A percentile compares a stretch with the other conserved stretches of the same genome.
Evolutionary conservation across 2,888 invertebrate genomes (phyloP).

Genomic region (Andrena dorsata): DNA sequence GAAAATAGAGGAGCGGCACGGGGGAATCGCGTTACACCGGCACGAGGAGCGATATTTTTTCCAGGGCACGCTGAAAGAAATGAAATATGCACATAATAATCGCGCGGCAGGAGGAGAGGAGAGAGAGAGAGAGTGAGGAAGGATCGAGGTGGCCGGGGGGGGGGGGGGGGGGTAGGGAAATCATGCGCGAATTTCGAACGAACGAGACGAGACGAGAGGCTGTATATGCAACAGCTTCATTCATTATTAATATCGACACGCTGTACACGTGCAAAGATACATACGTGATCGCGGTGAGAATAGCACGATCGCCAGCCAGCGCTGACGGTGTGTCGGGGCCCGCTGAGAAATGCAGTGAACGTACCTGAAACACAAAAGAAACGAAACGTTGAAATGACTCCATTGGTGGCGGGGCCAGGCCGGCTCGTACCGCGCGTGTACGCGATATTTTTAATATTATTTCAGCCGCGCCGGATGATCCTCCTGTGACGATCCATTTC

Average conservation of each 20-base stretch:
- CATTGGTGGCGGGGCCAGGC: conserved; percentile 17
- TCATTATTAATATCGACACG: conserved; percentile 74
- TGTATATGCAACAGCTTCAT: conserved; percentile 61
- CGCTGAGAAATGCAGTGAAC: conserved; percentile 62
- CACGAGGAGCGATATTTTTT: conserved; percentile 36
- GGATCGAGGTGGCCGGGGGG: neutral
- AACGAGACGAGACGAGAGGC: conserved; percentile 32
- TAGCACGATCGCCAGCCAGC: conserved; percentile 44
- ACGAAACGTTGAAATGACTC: conserved; percentile 62
- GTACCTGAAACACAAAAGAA: conserved; percentile 73
- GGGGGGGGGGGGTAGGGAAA: conserved; percentile 14
- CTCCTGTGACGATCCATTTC: conserved; percentile 42
- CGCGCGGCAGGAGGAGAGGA: conserved; percentile 24
- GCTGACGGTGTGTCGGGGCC: conserved; percentile 13
- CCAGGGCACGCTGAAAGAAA: conserved; percentile 25
- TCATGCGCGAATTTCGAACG: conserved; percentile 64
- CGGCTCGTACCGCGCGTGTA: neutral
- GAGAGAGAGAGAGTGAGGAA: conserved; percentile 10
- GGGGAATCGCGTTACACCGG: conserved; percentile 39
- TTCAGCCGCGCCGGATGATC: neutral
- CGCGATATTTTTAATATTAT: conserved; percentile 33
- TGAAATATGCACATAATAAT: conserved; percentile 63
- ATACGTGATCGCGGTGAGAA: conserved; percentile 73
- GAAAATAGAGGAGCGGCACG: neutral
- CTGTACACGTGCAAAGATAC: conserved; percentile 68